phyloP scores from a whole-genome alignment of 2,888 invertebrate species.

The Lasioglossum vierecki region DNA sequence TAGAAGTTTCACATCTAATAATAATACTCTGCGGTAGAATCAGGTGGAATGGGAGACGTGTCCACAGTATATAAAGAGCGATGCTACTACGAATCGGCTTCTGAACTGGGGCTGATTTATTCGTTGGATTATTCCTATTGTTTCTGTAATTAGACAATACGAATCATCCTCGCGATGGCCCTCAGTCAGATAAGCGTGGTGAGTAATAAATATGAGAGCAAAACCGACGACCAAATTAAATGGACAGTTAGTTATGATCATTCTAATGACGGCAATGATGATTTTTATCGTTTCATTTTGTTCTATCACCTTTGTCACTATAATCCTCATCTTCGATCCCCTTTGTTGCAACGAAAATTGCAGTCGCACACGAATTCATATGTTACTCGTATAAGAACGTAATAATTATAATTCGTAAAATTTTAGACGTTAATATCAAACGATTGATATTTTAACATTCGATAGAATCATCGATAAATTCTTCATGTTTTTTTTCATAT shows the following conservation, averaged over 20 bases:
- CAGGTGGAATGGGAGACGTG: slow-evolving; percentile 78
- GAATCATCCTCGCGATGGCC: slow-evolving; percentile 86
- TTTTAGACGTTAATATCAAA: not conserved
- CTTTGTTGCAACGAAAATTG: slow-evolving; percentile 1
- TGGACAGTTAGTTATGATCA: slow-evolving; percentile 47
- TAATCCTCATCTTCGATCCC: slow-evolving; percentile 22
- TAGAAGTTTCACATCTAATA: not conserved
- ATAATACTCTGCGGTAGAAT: slow-evolving; percentile 27
- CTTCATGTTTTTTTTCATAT: not conserved
- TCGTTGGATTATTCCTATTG: slow-evolving; percentile 80
- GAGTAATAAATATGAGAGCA: slow-evolving; percentile 80
- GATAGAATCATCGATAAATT: not conserved
- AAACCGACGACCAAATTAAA: slow-evolving; percentile 59
- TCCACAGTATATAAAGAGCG: slow-evolving; percentile 83
- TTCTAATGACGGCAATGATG: slow-evolving; percentile 42
- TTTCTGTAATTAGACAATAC: slow-evolving; percentile 81
- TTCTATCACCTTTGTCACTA: slow-evolving; percentile 16
- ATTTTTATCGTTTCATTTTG: slow-evolving; percentile 38
- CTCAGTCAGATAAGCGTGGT: slow-evolving; percentile 90
- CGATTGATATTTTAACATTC: not conserved
- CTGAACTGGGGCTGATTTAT: slow-evolving; percentile 76
- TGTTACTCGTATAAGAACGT: not conserved
- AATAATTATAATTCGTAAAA: slow-evolving; percentile 4
- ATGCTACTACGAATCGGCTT: slow-evolving; percentile 79
- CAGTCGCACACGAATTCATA: not conserved